Percentiles rank a stretch among this genome's conserved stretches.
Evolutionary conservation across 1,140 invertebrate genomes (phyloP).

Genomic region (Campoletis sonorensis): DNA sequence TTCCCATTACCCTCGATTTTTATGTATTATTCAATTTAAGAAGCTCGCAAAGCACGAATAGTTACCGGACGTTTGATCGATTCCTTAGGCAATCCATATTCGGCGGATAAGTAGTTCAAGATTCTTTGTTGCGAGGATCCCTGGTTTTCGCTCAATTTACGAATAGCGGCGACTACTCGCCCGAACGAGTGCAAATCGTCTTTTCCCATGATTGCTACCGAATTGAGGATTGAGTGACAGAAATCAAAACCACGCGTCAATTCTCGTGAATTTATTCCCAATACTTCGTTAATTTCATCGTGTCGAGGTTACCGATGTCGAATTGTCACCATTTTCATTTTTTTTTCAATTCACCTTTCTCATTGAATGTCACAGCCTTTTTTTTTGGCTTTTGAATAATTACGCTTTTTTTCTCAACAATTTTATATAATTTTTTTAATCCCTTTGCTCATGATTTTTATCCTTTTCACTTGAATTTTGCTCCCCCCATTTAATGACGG

Average conservation of each 20-base stretch:
- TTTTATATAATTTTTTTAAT: background rate
- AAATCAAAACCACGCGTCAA: background rate
- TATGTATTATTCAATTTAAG: background rate
- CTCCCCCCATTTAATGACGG: conserved; percentile 7
- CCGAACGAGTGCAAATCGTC: conserved; percentile 44
- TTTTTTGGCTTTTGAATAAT: no score
- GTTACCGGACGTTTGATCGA: conserved; percentile 52
- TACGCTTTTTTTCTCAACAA: background rate
- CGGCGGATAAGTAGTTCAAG: conserved; percentile 46
- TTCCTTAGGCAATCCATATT: conserved; percentile 44
- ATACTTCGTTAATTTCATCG: background rate
- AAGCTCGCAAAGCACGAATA: background rate
- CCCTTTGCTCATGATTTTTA: background rate
- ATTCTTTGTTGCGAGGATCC: conserved; percentile 42
- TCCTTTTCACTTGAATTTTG: conserved; percentile 33
- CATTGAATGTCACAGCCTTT: background rate
- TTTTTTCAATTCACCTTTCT: background rate
- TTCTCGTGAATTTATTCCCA: background rate
- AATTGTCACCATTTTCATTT: background rate
- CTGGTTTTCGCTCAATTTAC: conserved; percentile 40
- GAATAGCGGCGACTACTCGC: conserved; percentile 44
- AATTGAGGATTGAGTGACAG: background rate
- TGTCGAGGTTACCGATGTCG: background rate
- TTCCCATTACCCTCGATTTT: background rate
- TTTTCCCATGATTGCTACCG: conserved; percentile 32